Evolutionary conservation across 2,113 vertebrate species (phyloP), one percentile per base, ranked within the genome.

Genomic region (Sceloporus undulatus): DNA sequence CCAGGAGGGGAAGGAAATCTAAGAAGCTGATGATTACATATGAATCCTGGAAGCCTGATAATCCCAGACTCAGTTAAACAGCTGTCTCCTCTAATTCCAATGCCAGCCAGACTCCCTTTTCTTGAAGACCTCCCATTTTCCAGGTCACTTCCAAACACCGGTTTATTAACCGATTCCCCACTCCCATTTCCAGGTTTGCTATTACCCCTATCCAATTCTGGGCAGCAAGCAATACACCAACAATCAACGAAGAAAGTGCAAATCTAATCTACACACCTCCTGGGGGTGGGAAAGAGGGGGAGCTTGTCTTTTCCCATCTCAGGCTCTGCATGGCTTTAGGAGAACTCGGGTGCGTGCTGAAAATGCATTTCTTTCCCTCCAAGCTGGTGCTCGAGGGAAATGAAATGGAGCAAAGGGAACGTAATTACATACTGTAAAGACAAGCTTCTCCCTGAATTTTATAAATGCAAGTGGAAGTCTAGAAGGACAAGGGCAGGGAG

Each of bases 41-140:
- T 82, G 87, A 62, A 88, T 88, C 71, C 62, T 85, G 91, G 92
- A 91, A 88, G 92, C 86, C 71, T 88, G 90, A 92, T 95, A 87
- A 94, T 91, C 91, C 93, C 82, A 89, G 94, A 10, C 90, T 87
- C 90, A 89, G 87, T 95, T 94, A 93, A 95, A 92, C 91, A 91
- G 92, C 94, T 95, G 95, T 96, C 94, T 95, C 87, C 68, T 48
- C 91, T 92, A 91, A 89, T 93, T 93, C 91, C 88, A 5, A 84
- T 91, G 91, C 92, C 92, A 93, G 88, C 89, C 90, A n/a, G 59
- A 29, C 81, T 82, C 65, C 68, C 90, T 94, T 59, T 88, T 95
- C 87, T 48, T 25, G 0, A 0, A 77, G 87, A 75, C 81, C 86
- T 54, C 1, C 68, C 70, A 0, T 85, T 82, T 74, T 87, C 85